Evolutionary conservation across 2,888 invertebrate species (phyloP).

Genomic region (Listrodromus nycthemerus): DNA sequence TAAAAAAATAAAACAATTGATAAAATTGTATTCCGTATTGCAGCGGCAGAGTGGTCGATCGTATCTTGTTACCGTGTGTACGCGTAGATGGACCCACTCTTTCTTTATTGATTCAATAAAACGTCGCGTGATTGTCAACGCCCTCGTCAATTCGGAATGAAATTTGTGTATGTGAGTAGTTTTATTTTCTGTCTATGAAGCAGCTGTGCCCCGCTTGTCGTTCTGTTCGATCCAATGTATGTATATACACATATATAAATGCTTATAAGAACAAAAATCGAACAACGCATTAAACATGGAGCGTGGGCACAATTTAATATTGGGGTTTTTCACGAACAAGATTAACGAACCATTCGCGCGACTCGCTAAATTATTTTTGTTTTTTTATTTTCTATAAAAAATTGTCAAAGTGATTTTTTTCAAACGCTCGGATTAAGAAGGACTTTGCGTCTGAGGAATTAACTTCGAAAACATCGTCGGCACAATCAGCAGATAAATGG

Average conservation of each 20-base stretch:
- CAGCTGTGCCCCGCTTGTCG: neutral
- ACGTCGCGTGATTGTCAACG: neutral
- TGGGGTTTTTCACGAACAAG: neutral
- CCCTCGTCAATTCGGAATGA: constrained; percentile 21
- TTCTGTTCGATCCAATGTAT: neutral
- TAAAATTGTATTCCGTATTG: neutral
- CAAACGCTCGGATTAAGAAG: neutral
- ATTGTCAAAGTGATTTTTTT: neutral
- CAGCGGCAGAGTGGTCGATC: neutral
- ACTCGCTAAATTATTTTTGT: neutral
- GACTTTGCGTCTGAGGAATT: neutral
- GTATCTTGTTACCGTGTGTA: neutral
- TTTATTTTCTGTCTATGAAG: neutral
- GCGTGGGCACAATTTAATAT: neutral
- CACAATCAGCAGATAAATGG: neutral
- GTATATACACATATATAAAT: neutral
- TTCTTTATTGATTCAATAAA: constrained; percentile 25
- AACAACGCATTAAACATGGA: neutral
- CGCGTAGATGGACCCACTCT: neutral
- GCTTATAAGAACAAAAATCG: neutral
- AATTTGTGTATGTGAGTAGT: neutral
- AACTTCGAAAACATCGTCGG: neutral
- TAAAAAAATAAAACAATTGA: neutral
- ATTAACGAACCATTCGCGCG: neutral
- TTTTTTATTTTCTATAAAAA: neutral